Evolutionary conservation across 2,888 invertebrate species (phyloP).

Genomic region (Automeris io): DNA sequence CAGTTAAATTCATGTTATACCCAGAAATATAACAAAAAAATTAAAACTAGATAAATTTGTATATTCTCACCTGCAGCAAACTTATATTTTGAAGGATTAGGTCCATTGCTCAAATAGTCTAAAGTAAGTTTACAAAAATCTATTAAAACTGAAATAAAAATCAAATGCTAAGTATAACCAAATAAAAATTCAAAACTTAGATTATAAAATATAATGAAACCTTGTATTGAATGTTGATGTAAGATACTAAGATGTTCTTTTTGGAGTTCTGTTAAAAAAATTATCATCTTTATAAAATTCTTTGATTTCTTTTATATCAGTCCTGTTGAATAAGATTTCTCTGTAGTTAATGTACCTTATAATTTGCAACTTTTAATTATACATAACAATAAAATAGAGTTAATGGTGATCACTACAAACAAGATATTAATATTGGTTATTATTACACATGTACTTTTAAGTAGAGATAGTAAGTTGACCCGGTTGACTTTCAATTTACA

Average conservation of each 20-base stretch:
- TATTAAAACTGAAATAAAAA: conserved; percentile 75
- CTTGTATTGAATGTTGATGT: conserved; percentile 54
- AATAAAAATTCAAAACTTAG: background rate
- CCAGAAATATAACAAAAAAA: no score
- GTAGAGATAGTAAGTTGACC: no score
- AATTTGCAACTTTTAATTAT: no score
- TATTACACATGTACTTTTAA: no score
- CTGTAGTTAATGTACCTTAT: no score
- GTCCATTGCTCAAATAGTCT: conserved; percentile 81
- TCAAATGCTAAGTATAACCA: background rate
- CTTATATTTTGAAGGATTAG: conserved; percentile 78
- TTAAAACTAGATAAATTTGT: background rate
- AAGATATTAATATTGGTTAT: no score
- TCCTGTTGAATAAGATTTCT: background rate
- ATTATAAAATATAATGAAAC: conserved; percentile 21
- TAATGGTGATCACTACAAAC: no score
- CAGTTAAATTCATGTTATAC: no score
- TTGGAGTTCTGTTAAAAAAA: conserved; percentile 64
- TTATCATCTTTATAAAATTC: conserved; percentile 46
- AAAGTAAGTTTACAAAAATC: conserved; percentile 83
- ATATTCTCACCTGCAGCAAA: conserved; percentile 77
- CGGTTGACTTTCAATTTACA: no score
- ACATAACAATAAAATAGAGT: no score
- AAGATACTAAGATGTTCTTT: conserved; percentile 57
- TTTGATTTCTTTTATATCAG: background rate